Evolutionary conservation across 2,888 invertebrate species (phyloP).

Genomic region (Chloroclystis v-ata): DNA sequence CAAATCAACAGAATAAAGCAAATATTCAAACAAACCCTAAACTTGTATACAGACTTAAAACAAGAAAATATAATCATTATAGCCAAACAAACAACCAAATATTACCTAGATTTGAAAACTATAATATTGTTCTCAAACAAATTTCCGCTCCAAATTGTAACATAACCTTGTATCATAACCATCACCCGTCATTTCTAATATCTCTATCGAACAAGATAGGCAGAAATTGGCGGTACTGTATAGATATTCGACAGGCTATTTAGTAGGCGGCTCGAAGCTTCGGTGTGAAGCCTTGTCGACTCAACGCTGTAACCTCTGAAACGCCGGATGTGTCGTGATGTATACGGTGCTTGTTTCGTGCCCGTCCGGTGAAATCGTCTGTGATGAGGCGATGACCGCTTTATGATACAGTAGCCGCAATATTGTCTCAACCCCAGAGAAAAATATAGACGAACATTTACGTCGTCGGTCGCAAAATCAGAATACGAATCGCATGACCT

Average conservation of each 20-base stretch:
- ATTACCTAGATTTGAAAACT: no score
- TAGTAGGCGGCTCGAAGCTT: conserved; percentile 29
- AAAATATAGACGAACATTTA: no score
- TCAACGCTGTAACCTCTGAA: conserved; percentile 29
- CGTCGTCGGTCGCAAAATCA: not conserved
- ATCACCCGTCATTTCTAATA: no score
- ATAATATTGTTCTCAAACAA: no score
- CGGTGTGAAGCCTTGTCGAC: conserved; percentile 21
- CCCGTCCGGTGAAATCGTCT: conserved; percentile 23
- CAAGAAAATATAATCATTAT: no score
- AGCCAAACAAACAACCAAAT: no score
- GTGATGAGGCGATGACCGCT: conserved; percentile 23
- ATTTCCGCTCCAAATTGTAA: no score
- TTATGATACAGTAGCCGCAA: conserved; percentile 19
- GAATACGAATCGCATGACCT: no score
- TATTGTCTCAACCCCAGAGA: conserved; percentile 15
- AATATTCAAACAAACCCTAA: no score
- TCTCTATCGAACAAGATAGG: conserved; percentile 9
- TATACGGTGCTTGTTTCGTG: conserved; percentile 27
- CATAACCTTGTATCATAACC: no score
- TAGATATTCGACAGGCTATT: conserved; percentile 30
- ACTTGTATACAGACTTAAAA: no score
- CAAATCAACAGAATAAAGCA: no score
- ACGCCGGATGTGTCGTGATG: conserved; percentile 33
- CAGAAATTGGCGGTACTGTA: conserved; percentile 17